Percentiles rank a stretch among this genome's conserved stretches.
Conservation (phyloP, 2,888 invertebrate genomes). For the Koerneria pararmatus region DNA sequence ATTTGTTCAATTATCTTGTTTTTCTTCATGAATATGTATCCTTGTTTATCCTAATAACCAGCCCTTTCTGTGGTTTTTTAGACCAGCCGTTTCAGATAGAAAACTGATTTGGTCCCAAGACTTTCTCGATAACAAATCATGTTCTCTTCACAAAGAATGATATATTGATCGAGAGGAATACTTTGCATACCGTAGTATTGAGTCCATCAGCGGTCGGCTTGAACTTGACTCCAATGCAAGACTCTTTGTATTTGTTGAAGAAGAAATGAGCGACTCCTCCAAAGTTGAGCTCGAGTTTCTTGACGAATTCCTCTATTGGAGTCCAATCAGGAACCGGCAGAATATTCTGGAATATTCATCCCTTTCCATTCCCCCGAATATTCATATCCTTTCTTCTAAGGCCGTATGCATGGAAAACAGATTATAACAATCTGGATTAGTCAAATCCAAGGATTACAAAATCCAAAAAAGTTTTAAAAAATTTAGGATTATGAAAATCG, state of each 20-base stretch:
- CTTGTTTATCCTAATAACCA: background rate
- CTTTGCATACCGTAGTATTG: conserved; percentile 12
- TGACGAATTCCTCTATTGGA: conserved; percentile 72
- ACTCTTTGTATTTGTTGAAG: conserved; percentile 80
- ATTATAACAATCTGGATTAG: too few species aligned
- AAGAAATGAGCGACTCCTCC: conserved; percentile 79
- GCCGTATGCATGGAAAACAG: too few species aligned
- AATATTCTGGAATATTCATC: conserved; percentile 43
- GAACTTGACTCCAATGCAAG: conserved; percentile 79
- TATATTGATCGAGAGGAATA: too few species aligned
- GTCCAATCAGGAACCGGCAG: conserved; percentile 76
- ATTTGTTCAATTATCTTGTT: background rate
- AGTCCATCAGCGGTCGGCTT: conserved; percentile 66
- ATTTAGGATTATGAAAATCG: too few species aligned
- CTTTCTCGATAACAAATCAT: background rate
- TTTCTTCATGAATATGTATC: too few species aligned
- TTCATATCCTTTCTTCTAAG: too few species aligned
- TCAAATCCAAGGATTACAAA: too few species aligned
- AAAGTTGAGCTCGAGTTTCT: conserved; percentile 67
- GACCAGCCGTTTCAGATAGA: background rate
- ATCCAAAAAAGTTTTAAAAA: too few species aligned
- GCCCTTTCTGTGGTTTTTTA: background rate
- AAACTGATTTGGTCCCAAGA: background rate
- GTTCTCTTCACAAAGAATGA: background rate
- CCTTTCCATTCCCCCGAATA: background rate